These are phyloP conservation scores for Scartelaos histophorus DNA, from an alignment of 2,113 vertebrate species.

Conservation along the genomic window DNA sequence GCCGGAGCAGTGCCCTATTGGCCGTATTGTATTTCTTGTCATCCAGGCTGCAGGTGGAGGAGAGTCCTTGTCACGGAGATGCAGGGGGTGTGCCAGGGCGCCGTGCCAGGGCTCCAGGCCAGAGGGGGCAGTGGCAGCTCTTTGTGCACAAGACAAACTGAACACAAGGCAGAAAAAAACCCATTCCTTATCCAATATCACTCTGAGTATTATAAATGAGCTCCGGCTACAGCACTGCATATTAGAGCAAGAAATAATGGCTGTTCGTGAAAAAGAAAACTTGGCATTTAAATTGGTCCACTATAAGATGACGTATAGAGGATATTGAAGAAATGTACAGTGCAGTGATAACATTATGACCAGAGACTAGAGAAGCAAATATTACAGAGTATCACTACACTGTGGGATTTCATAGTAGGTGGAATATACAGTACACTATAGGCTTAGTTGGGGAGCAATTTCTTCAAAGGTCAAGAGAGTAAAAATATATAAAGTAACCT, in stretches of 20 bases:
- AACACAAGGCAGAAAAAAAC: slow-evolving; percentile 34
- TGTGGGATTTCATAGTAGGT: background rate
- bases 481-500: too few relatives aligned
- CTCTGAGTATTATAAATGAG: slow-evolving; percentile 30
- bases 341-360: background rate
- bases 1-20: slow-evolving; percentile 47
- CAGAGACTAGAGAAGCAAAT: background rate
- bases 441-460: too few relatives aligned
- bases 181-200: slow-evolving; percentile 40
- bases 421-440: too few relatives aligned
- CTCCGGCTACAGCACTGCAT: slow-evolving; percentile 10
- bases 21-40: slow-evolving; percentile 68
- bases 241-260: background rate
- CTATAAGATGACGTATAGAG: background rate
- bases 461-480: too few relatives aligned
- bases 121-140: slow-evolving; percentile 51
- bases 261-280: slow-evolving; percentile 2
- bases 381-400: background rate
- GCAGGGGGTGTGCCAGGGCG: slow-evolving; percentile 60
- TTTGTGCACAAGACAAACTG: slow-evolving; percentile 55
- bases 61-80: slow-evolving; percentile 69
- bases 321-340: background rate
- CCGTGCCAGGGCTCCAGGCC: slow-evolving; percentile 57
- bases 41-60: slow-evolving; percentile 61
- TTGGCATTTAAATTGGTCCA: background rate